Evolutionary conservation across 2,888 invertebrate genomes (phyloP).

Genomic region (Phortica okadai): DNA sequence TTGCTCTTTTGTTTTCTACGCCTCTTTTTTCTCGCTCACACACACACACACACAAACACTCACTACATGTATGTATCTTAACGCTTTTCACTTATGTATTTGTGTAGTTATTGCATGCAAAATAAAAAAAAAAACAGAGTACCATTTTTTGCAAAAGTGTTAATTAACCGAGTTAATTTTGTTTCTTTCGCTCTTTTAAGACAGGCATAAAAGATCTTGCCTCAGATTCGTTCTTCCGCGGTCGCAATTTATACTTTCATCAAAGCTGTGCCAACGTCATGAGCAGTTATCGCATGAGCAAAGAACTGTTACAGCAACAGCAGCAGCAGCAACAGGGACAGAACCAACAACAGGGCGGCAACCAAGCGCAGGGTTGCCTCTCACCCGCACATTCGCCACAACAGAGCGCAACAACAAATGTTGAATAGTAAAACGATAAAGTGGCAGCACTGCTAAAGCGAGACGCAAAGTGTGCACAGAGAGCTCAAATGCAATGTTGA

Average conservation of each 20-base stretch:
- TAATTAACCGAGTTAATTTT: slow-evolving; percentile 14
- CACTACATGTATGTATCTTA: slow-evolving; percentile 33
- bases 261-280: slow-evolving; percentile 76
- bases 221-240: slow-evolving; percentile 74
- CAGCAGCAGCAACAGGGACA: slow-evolving; percentile 60
- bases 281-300: slow-evolving; percentile 74
- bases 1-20: slow-evolving; percentile 56
- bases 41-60: slow-evolving; percentile 9
- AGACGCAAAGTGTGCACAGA: not conserved
- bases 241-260: slow-evolving; percentile 75
- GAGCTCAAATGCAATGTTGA: not conserved
- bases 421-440: slow-evolving; percentile 6
- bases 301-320: slow-evolving; percentile 71
- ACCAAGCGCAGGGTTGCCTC: slow-evolving; percentile 54
- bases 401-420: slow-evolving; percentile 55
- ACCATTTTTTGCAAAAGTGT: slow-evolving; percentile 18
- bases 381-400: slow-evolving; percentile 68
- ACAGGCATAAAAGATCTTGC: slow-evolving; percentile 76
- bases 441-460: not conserved
- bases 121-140: not conserved
- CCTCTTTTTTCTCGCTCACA: not conserved
- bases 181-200: slow-evolving; percentile 57
- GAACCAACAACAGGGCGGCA: slow-evolving; percentile 37
- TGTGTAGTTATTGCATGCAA: slow-evolving; percentile 21
- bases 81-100: slow-evolving; percentile 28